Percentiles rank a stretch among this genome's conserved stretches.
Evolutionary conservation across 1,140 invertebrate species (phyloP).

Genomic region (Sitophilus oryzae): DNA sequence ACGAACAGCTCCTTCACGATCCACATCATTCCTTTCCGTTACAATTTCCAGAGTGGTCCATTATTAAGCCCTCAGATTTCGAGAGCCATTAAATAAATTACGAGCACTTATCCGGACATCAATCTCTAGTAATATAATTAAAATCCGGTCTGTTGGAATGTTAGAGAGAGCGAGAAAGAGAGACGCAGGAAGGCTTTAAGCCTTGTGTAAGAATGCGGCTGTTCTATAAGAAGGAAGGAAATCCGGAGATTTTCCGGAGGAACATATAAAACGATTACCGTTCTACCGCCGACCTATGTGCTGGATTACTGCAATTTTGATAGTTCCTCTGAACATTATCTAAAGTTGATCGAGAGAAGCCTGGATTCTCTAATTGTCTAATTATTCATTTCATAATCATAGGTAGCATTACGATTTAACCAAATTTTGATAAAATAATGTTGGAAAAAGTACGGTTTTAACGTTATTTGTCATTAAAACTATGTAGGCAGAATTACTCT

Average conservation of each 20-base stretch:
- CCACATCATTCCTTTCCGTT: slow-evolving; percentile 19
- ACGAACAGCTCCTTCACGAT: not conserved
- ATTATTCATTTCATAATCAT: too few relatives aligned
- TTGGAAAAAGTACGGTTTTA: too few relatives aligned
- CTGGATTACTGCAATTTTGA: too few relatives aligned
- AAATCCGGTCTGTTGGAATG: slow-evolving; percentile 14
- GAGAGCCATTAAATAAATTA: slow-evolving; percentile 24
- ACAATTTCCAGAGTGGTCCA: slow-evolving; percentile 24
- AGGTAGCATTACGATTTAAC: too few relatives aligned
- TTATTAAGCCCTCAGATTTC: slow-evolving; percentile 23
- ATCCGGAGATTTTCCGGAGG: slow-evolving; percentile 12
- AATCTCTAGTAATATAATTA: slow-evolving; percentile 26
- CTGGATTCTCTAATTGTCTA: too few relatives aligned
- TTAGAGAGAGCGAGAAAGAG: too few relatives aligned
- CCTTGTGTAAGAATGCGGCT: slow-evolving; percentile 20
- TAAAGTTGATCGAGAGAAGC: too few relatives aligned
- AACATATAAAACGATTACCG: slow-evolving; percentile 18
- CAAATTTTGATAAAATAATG: too few relatives aligned
- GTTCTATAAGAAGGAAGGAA: slow-evolving; percentile 10
- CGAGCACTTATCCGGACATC: slow-evolving; percentile 24
- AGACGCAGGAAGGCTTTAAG: slow-evolving; percentile 1
- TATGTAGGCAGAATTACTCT: too few relatives aligned
- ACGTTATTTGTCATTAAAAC: too few relatives aligned
- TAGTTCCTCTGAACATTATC: too few relatives aligned
- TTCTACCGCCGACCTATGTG: too few relatives aligned